Evolutionary conservation across 2,797 vertebrate genomes (phyloP).

Genomic region (Thaleichthys pacificus): DNA sequence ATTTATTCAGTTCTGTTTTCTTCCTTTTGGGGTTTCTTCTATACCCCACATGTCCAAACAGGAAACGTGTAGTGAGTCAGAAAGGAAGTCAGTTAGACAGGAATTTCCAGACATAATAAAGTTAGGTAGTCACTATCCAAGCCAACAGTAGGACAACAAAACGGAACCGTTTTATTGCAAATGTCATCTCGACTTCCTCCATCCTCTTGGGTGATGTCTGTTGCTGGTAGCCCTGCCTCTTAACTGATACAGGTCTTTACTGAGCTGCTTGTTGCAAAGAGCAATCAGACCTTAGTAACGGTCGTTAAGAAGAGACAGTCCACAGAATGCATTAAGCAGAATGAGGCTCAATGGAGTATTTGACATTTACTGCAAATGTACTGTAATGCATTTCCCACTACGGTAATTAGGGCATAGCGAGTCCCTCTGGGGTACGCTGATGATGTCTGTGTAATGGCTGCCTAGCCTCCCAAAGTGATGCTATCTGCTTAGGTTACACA

Average conservation of each 20-base stretch:
- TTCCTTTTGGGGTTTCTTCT: neutral
- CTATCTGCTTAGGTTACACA: neutral
- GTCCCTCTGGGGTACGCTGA: slow-evolving; percentile 11
- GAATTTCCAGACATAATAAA: too few relatives aligned
- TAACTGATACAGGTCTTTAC: slow-evolving; percentile 19
- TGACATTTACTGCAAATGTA: slow-evolving; percentile 61
- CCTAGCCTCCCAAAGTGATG: neutral
- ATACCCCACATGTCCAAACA: neutral
- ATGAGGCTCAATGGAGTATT: slow-evolving; percentile 45
- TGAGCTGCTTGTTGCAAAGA: slow-evolving; percentile 15
- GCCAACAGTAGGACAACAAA: neutral
- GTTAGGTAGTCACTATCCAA: too few relatives aligned
- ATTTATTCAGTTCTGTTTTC: too few relatives aligned
- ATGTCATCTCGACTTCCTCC: neutral
- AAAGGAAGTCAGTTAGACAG: neutral
- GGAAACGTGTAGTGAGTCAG: neutral
- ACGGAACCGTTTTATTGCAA: neutral
- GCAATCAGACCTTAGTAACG: slow-evolving; percentile 20
- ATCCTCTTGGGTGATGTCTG: neutral
- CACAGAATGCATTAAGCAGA: slow-evolving; percentile 42
- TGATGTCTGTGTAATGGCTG: slow-evolving; percentile 20
- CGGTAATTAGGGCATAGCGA: slow-evolving; percentile 35
- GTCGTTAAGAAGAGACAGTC: slow-evolving; percentile 44
- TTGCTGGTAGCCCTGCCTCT: slow-evolving; percentile 14
- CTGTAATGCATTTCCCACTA: slow-evolving; percentile 50